Evolutionary conservation across 2,113 vertebrate genomes (phyloP).

Genomic region (Sitta europaea): DNA sequence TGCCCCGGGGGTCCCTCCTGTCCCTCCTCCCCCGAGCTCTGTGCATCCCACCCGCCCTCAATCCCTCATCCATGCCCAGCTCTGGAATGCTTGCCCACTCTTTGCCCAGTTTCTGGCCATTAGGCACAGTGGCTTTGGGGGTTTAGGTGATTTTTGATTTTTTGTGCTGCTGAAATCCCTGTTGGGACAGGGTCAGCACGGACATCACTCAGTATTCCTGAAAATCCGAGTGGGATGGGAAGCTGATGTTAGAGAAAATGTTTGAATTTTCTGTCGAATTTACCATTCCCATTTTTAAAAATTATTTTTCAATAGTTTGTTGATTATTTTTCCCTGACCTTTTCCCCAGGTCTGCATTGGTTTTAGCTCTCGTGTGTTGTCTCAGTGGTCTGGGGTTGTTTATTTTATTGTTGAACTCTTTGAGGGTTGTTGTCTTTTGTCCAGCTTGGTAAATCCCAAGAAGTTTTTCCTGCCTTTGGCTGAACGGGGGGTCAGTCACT

Average conservation of each 20-base stretch:
- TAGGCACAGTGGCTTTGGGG: neutral
- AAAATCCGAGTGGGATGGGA: neutral
- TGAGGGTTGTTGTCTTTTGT: neutral
- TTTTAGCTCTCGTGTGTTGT: neutral
- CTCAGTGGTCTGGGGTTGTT: neutral
- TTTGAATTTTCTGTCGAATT: neutral
- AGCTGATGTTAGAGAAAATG: neutral
- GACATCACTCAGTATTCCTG: neutral
- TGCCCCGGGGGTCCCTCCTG: fast-evolving
- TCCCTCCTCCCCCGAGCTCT: neutral
- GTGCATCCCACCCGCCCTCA: neutral
- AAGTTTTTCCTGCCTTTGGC: neutral
- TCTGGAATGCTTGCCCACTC: neutral
- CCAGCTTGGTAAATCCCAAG: neutral
- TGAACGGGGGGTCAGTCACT: neutral
- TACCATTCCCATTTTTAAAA: fast-evolving
- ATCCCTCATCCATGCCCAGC: neutral
- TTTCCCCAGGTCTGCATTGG: neutral
- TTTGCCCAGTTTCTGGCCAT: fast-evolving
- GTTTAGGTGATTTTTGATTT: neutral
- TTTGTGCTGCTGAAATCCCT: neutral
- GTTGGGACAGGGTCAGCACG: fast-evolving
- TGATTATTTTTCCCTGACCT: neutral
- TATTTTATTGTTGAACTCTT: neutral
- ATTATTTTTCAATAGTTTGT: neutral